These are phyloP conservation scores for Tachina lurida DNA, from an alignment of 2,888 invertebrate species.

Conservation along the genomic window DNA sequence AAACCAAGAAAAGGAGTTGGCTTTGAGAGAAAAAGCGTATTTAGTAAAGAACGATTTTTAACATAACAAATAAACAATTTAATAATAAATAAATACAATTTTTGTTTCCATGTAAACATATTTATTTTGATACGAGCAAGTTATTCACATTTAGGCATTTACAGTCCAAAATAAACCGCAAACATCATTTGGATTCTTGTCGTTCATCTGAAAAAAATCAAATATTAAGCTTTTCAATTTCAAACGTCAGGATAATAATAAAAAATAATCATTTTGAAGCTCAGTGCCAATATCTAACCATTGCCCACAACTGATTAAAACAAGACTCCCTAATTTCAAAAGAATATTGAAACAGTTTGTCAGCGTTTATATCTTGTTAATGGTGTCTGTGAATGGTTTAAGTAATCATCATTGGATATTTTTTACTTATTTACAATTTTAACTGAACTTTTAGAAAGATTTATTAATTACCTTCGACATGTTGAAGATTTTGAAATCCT, in stretches of 20 bases:
- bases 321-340: slow-evolving; percentile 78
- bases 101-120: background rate
- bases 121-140: background rate
- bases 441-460: background rate
- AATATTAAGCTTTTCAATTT: background rate
- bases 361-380: slow-evolving; percentile 76
- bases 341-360: slow-evolving; percentile 79
- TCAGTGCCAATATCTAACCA: slow-evolving; percentile 81
- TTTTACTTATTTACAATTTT: background rate
- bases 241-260: background rate
- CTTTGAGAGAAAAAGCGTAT: slow-evolving; percentile 81
- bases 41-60: slow-evolving; percentile 83
- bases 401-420: slow-evolving; percentile 76
- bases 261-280: slow-evolving; percentile 16
- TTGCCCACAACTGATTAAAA: slow-evolving; percentile 76
- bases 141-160: no score
- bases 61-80: slow-evolving; percentile 59
- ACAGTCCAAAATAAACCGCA: no score
- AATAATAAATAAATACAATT: background rate
- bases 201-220: background rate
- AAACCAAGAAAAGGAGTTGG: slow-evolving; percentile 83
- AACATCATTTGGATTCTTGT: background rate
- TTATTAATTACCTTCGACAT: slow-evolving; percentile 3
- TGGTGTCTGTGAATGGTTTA: slow-evolving; percentile 82
- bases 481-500: background rate